Base-by-base conservation (phyloP, 2,888 invertebrate species). In the Limnephilus marmoratus region DNA sequence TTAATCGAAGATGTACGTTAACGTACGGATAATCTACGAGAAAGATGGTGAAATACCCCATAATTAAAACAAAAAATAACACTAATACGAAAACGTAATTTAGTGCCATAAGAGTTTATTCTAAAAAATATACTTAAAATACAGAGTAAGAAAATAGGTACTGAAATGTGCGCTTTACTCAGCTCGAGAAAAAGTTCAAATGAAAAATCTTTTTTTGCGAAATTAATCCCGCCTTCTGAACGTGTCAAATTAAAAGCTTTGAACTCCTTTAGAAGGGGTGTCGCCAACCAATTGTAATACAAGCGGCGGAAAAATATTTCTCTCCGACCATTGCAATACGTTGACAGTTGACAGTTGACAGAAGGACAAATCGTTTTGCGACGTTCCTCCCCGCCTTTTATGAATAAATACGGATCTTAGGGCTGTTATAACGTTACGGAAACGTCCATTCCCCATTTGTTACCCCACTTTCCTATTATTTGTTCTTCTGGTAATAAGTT, bases 261-360 rank as follows among this genome's bases (percentile, higher is more conserved):
- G 53, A 81, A 41, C 24, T 82, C 45, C 31, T 31, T 4, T 3
- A 31, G 37, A 90, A 90, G 68, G 85, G 91, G 86, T 81, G 80
- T 81, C 86, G 81, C 85, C 91, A 91, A 49, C 31, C 86, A 91
- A 90, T 86, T 49, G 86, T 85, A 90, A 82, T 81, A 86, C 81
- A 91, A 91, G 86, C 86, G 53, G 85, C 68, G 85, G 90, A 34
- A 41, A 41, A 91, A 93, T 93, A 92, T 93, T 93, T 93, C 93
- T 93, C 91, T 90, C 82, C 80, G 90, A 91, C 91, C 90, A 91
- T 93, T 93, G 93, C 93, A 93, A 93, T 93, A 93, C 92, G 91
- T 92, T 92, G 93, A 93, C 93, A 93, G 90, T 93, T 93, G 93
- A 93, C 93, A 93, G 88, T 93, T 93, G 93, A 93, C 93, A 93